A percentile compares a stretch with the other conserved stretches of the same genome.
Evolutionary conservation across 2,888 invertebrate genomes (phyloP).

Genomic region (Lampropteryx suffumata): DNA sequence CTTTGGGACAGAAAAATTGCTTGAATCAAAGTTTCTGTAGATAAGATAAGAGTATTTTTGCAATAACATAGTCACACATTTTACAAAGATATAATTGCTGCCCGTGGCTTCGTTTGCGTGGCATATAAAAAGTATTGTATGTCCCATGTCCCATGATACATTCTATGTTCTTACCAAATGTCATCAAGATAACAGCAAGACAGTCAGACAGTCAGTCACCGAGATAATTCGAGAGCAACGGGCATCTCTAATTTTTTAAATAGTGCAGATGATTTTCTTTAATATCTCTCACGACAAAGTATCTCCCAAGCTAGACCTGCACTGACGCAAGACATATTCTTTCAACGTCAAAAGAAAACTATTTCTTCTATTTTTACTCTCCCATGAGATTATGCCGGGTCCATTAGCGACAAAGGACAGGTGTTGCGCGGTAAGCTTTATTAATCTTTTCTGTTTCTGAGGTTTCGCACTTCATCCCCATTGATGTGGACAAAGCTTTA

Average conservation of each 20-base stretch:
- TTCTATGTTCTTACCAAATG: too few species aligned
- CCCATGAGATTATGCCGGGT: slow-evolving; percentile 56
- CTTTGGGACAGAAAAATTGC: background rate
- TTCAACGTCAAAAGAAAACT: slow-evolving; percentile 39
- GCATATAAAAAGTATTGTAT: too few species aligned
- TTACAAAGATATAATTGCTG: too few species aligned
- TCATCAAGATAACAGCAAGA: too few species aligned
- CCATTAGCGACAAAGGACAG: slow-evolving; percentile 82
- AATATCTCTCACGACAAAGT: background rate
- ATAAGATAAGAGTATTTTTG: too few species aligned
- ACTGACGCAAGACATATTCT: slow-evolving; percentile 25
- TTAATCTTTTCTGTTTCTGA: slow-evolving; percentile 75
- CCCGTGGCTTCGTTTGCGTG: too few species aligned
- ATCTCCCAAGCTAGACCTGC: slow-evolving; percentile 12
- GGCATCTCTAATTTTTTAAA: too few species aligned
- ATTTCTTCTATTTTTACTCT: slow-evolving; percentile 47
- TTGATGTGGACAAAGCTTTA: slow-evolving; percentile 64
- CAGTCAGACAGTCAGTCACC: too few species aligned
- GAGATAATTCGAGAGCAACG: too few species aligned
- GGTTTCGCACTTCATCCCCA: slow-evolving; percentile 70
- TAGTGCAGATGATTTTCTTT: background rate
- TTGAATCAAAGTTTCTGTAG: too few species aligned
- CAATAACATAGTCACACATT: too few species aligned
- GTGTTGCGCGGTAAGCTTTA: slow-evolving; percentile 80
- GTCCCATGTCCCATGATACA: too few species aligned